Base-by-base conservation (phyloP, 2,113 vertebrate genomes). In the Pimephales promelas region DNA sequence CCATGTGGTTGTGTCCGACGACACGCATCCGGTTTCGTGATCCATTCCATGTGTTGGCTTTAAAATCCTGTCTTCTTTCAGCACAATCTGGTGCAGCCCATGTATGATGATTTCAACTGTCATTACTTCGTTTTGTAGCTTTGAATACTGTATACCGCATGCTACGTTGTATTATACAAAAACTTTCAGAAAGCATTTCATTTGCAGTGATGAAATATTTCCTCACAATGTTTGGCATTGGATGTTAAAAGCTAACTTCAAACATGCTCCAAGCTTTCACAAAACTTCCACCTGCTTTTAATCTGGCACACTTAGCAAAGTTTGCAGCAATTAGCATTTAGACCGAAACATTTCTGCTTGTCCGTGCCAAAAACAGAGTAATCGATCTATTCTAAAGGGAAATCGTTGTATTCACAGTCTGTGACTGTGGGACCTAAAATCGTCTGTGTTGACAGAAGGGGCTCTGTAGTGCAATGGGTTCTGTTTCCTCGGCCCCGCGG, bases 401-500 rank as follows among this genome's bases (percentile, higher is more conserved):
- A 91, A 88, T 86, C 36, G 74, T 20, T 14, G 81, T 64, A 87
- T 88, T 88, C 85, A 82, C 83, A 89, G 90, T 91, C 91, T 89
- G 86, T 84, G 85, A 89, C 82, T 66, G 7, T 13, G 36, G 73
- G 79, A 76, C 85, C 70, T 83, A 81, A 87, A 87, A 88, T 85
- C 84, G 13, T 79, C 83, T 86, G 86, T 83, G 87, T 88, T 92
- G 92, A 91, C 90, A 92, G 91, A 88, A 80, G 85, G 88, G 78
- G 87, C 82, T 79, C 79, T 91, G 86, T 34, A 80, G n/a, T 92
- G 84, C 83, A 86, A 81, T 84, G 56, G 74, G 73, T 83, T 85
- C 56, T 91, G 89, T 92, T 91, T 91, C 90, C 90, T 91, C 88
- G 86, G 45, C 84, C 80, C 52, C 84, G 73, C 45, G 78, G 79